These are phyloP conservation scores for Acanthosepion esculentum DNA, from an alignment of 2,888 invertebrate genomes.

Conservation along the genomic window DNA sequence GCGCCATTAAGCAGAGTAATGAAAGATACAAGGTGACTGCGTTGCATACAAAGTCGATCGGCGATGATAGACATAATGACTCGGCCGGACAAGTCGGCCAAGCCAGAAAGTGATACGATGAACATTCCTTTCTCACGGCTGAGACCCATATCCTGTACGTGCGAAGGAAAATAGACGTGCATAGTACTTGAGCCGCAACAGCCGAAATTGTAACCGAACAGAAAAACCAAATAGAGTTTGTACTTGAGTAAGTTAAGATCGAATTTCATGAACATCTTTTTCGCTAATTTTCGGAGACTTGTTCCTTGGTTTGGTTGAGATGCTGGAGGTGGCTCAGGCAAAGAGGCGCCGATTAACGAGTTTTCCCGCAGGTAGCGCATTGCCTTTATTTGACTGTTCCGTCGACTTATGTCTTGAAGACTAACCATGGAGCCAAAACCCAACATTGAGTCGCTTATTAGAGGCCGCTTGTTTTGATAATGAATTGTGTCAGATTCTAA, in stretches of 20 bases:
- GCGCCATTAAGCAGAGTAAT: background rate
- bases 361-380: background rate
- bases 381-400: background rate
- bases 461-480: background rate
- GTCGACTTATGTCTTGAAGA: background rate
- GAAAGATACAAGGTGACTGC: background rate
- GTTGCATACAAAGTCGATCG: background rate
- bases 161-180: slow-evolving; percentile 12
- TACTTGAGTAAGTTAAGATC: background rate
- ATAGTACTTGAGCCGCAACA: background rate
- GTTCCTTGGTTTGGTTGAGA: background rate
- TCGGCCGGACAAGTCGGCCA: background rate
- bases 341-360: background rate
- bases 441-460: slow-evolving; percentile 21
- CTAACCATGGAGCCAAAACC: slow-evolving; percentile 34
- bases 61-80: background rate
- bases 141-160: background rate
- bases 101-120: background rate
- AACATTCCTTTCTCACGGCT: background rate
- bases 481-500: background rate
- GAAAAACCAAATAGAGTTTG: background rate
- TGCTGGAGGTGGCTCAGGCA: background rate
- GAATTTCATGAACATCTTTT: background rate
- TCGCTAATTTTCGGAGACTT: background rate
- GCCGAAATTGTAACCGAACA: background rate